These are phyloP conservation scores for Rattus rattus DNA, from an alignment of 2,113 vertebrate genomes.

Conservation along the genomic window DNA sequence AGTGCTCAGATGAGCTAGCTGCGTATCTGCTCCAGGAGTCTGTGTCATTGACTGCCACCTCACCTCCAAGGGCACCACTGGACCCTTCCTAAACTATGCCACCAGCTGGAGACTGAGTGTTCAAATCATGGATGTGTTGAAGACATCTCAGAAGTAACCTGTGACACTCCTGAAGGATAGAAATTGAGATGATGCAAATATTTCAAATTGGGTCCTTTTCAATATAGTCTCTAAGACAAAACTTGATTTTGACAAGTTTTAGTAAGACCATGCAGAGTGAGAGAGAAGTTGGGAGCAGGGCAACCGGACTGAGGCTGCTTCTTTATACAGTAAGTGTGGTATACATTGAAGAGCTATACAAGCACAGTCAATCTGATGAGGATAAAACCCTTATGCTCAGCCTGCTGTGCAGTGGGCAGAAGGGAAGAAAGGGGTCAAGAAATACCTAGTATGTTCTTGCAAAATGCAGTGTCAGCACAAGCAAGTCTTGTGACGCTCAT, in stretches of 20 bases:
- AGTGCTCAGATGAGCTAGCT: too few relatives aligned
- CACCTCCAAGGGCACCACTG: too few relatives aligned
- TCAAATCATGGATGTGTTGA: not conserved
- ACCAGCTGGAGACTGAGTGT: not conserved
- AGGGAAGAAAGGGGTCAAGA: not conserved
- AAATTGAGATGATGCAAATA: not conserved
- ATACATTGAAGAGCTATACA: fast-evolving
- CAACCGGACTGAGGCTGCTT: fast-evolving
- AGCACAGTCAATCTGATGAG: not conserved
- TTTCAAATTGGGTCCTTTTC: not conserved
- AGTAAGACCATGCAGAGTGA: fast-evolving
- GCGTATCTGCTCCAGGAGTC: too few relatives aligned
- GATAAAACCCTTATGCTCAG: not conserved
- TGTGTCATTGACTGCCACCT: too few relatives aligned
- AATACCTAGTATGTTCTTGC: not conserved
- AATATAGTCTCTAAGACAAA: not conserved
- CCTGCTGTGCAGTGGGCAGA: not conserved
- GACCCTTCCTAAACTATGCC: too few relatives aligned
- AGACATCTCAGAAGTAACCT: not conserved
- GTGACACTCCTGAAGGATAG: fast-evolving
- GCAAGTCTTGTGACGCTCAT: not conserved
- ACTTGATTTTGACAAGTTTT: not conserved
- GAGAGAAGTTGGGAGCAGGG: not conserved
- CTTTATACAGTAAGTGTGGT: not conserved
- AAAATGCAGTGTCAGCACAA: not conserved